Evolutionary conservation across 2,888 invertebrate species (phyloP), one percentile per base, ranked within the genome.

Genomic region (Pterobdella sp.): DNA sequence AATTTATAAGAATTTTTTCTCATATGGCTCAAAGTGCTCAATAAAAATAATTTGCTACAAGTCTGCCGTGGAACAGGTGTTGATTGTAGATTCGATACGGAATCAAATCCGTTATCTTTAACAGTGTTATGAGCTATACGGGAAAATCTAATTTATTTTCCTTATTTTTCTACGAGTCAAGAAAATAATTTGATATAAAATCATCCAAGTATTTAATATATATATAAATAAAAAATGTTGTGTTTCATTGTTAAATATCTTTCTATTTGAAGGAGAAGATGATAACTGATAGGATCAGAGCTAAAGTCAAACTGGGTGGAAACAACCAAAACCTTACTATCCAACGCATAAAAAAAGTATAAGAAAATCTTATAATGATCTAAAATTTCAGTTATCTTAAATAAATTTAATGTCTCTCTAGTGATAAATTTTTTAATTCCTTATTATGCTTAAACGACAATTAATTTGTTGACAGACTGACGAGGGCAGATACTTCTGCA

Each of bases 401-500:
- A 42, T 42, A 7, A 42, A 14, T 42, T 42, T 42, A 42, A 14
- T 14, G 7, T 7, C 22, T 42, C 49, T 22, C 49, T 14, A 42
- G 22, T 42, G 10, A 14, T 22, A 42, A 42, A 42, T 22, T 22
- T 42, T 14, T 42, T 14, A 42, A 42, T 14, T 14, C 49, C 22
- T 14, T 42, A 42, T 14, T 22, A 42, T 22, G 22, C 49, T 14
- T 22, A 42, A 42, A 42, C 49, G 49, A 7, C 49, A 42, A 42
- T 14, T 14, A 7, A 42, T 14, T 14, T 22, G 10, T 14, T 65
- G 64, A 14, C 26, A 3, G n/a, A 34, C 60, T 1, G 69, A 75
- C 36, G 75, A 75, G 49, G 75, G 74, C n/a, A 65, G 72, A 32
- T 75, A 75, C 66, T 72, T 74, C 56, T 75, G 75, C 70, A 68